Conservation (phyloP, 1,140 invertebrate genomes). For the Zaprionus davidi region DNA sequence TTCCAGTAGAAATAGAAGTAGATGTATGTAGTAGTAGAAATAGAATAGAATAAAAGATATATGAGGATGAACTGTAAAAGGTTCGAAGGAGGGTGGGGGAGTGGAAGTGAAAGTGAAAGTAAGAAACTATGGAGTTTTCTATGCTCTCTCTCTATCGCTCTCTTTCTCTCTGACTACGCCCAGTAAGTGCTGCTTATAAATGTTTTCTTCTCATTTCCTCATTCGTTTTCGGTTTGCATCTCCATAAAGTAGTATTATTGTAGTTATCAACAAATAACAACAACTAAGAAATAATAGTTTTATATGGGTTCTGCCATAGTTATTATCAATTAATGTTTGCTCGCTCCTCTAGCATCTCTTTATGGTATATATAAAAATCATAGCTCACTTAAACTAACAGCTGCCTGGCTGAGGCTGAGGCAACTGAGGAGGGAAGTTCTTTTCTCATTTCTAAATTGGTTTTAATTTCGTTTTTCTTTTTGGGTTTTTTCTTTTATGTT, state of each 20-base stretch:
- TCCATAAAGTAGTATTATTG: conserved; percentile 12
- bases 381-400: conserved; percentile 76
- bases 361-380: conserved; percentile 68
- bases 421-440: conserved; percentile 80
- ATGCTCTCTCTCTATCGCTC: conserved; percentile 5
- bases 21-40: background rate
- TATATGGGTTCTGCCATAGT: conserved; percentile 10
- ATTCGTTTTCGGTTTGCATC: background rate
- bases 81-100: conserved; percentile 4
- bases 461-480: conserved; percentile 42
- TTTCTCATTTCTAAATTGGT: conserved; percentile 77
- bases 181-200: conserved; percentile 30
- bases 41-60: conserved; percentile 20
- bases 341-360: conserved; percentile 16
- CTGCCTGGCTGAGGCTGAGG: conserved; percentile 53
- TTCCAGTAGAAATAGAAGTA: conserved; percentile 33
- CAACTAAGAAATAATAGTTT: conserved; percentile 69
- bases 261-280: conserved; percentile 72
- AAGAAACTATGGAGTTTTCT: conserved; percentile 18
- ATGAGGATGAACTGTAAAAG: conserved; percentile 19
- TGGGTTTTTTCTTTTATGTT: conserved; percentile 14
- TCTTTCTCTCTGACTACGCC: conserved; percentile 25
- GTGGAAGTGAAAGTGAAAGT: conserved; percentile 3
- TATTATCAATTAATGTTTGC: conserved; percentile 9
- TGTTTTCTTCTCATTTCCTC: conserved; percentile 15